Evolutionary conservation across 1,140 invertebrate species (phyloP).

Genomic region (Anthonomus grandis): DNA sequence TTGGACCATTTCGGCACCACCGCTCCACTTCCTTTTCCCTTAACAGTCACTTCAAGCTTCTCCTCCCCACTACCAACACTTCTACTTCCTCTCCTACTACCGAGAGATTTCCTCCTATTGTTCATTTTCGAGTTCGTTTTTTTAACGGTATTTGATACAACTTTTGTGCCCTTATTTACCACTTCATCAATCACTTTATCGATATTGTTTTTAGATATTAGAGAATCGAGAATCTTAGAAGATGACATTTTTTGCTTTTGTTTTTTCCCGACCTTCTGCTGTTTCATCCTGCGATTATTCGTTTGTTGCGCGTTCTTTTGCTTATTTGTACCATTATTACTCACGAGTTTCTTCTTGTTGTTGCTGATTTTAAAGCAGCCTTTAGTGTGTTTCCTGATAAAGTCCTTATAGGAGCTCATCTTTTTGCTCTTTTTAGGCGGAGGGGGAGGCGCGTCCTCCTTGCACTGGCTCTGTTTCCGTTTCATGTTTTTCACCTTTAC

Average conservation of each 20-base stretch:
- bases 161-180: conserved; percentile 39
- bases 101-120: conserved; percentile 9
- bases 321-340: conserved; percentile 39
- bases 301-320: conserved; percentile 47
- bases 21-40: conserved; percentile 42
- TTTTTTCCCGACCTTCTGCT: conserved; percentile 22
- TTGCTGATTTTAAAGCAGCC: conserved; percentile 48
- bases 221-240: conserved; percentile 51
- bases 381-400: conserved; percentile 48
- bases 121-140: conserved; percentile 5
- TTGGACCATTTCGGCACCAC: conserved; percentile 79
- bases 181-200: conserved; percentile 52
- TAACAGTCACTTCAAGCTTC: conserved; percentile 5
- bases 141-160: background rate
- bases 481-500: conserved; percentile 49
- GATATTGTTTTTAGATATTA: conserved; percentile 56
- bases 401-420: conserved; percentile 48
- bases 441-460: conserved; percentile 28
- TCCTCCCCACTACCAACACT: conserved; percentile 19
- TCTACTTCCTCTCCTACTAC: background rate
- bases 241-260: conserved; percentile 47
- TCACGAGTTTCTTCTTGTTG: conserved; percentile 48
- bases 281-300: conserved; percentile 32
- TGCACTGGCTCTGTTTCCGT: conserved; percentile 39
- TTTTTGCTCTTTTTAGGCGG: conserved; percentile 37